Percentiles rank a stretch among this genome's conserved stretches.
Conservation (phyloP, 2,797 vertebrate species). For the Ispidina picta region DNA sequence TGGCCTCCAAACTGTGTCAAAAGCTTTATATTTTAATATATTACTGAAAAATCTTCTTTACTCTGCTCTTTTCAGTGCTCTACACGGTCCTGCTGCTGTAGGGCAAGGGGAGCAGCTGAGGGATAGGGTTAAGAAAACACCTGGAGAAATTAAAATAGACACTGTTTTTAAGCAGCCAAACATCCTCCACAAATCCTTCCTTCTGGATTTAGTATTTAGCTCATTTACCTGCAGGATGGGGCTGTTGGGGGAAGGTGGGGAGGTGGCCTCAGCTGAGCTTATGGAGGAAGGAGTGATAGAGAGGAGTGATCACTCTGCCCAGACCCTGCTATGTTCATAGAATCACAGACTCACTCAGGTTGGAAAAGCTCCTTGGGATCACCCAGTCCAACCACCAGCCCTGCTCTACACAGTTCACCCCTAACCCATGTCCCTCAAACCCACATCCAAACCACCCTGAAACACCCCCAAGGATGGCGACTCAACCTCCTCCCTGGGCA, state of each 20-base stretch:
- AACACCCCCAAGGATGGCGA: no score
- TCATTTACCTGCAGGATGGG: background rate
- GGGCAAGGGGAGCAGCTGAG: conserved; percentile 29
- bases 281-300: background rate
- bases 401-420: no score
- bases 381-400: no score
- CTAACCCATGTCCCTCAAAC: no score
- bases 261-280: background rate
- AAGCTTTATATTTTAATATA: background rate
- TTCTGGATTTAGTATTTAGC: background rate
- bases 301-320: no score
- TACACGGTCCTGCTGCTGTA: background rate
- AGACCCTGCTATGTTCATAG: no score
- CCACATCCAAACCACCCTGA: no score
- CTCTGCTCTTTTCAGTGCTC: background rate
- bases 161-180: background rate
- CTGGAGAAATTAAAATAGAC: background rate
- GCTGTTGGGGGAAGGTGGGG: background rate
- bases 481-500: no score
- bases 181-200: background rate
- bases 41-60: background rate
- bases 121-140: background rate
- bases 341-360: background rate
- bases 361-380: no score
- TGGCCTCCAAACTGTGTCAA: background rate